phyloP scores from a whole-genome alignment of 1,140 invertebrate genomes.

The Drosophila micromelanica region DNA sequence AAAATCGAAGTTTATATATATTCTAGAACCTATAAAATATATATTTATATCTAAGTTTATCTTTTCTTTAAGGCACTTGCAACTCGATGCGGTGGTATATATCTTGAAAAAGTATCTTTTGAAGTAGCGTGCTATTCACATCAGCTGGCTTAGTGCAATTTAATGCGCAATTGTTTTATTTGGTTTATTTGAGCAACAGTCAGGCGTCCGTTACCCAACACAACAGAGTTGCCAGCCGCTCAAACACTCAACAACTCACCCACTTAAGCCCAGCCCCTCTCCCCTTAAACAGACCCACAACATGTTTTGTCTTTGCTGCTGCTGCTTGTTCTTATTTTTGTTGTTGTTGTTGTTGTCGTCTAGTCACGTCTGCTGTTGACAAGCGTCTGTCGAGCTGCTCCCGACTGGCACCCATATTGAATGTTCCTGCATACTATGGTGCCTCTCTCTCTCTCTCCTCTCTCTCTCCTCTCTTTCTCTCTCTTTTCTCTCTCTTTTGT shows the following conservation, averaged over 20 bases:
- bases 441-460: not conserved
- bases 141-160: conserved; percentile 49
- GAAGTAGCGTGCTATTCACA: conserved; percentile 12
- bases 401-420: conserved; percentile 66
- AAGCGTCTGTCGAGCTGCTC: conserved; percentile 64
- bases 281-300: conserved; percentile 27
- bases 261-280: conserved; percentile 15
- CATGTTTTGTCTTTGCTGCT: conserved; percentile 56
- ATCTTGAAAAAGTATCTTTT: too few relatives aligned
- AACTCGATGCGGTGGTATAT: too few relatives aligned
- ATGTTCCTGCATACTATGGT: conserved; percentile 45
- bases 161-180: conserved; percentile 53
- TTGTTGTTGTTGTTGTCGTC: conserved; percentile 49
- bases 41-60: too few relatives aligned
- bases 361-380: conserved; percentile 75
- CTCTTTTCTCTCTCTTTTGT: conserved; percentile 8
- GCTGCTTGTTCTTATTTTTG: conserved; percentile 15
- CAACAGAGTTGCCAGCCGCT: conserved; percentile 3
- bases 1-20: too few relatives aligned
- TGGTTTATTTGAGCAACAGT: conserved; percentile 47
- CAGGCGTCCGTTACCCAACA: conserved; percentile 15
- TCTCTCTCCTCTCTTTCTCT: not conserved
- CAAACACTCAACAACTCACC: conserved; percentile 10
- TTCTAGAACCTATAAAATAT: too few relatives aligned
- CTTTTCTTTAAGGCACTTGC: not conserved